Percentiles rank a stretch among this genome's conserved stretches.
Conservation (phyloP, 2,888 invertebrate species). For the Fabriciana adippe region DNA sequence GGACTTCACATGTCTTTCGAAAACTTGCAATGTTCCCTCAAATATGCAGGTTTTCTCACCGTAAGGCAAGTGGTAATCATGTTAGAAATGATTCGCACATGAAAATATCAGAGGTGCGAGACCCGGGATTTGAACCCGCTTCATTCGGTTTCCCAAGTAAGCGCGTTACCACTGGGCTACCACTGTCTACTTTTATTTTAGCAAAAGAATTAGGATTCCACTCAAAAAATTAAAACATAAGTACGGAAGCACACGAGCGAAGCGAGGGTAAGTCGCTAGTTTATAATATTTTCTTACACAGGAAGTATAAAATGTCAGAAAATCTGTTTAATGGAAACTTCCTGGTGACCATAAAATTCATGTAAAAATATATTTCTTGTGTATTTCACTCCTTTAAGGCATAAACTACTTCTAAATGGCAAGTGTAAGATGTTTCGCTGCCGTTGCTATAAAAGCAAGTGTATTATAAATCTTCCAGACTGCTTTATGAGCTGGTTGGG, state of each 20-base stretch:
- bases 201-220: too few relatives aligned
- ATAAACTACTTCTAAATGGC: constrained; percentile 22
- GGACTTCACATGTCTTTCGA: too few relatives aligned
- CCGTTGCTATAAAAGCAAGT: constrained; percentile 19
- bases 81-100: too few relatives aligned
- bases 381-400: constrained; percentile 10
- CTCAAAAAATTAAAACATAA: too few relatives aligned
- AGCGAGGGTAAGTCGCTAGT: neutral
- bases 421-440: constrained; percentile 22
- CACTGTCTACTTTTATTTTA: too few relatives aligned
- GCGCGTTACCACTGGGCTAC: too few relatives aligned
- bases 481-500: constrained; percentile 10
- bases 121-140: too few relatives aligned
- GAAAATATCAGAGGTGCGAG: too few relatives aligned
- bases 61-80: too few relatives aligned
- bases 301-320: neutral
- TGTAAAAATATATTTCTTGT: constrained; percentile 14
- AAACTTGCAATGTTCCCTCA: too few relatives aligned
- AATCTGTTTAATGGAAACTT: neutral
- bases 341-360: neutral
- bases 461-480: constrained; percentile 21
- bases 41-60: too few relatives aligned
- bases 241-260: neutral
- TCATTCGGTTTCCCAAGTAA: too few relatives aligned
- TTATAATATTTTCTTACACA: neutral